Conservation (phyloP, 2,888 invertebrate genomes). For the Melieria omissa region DNA sequence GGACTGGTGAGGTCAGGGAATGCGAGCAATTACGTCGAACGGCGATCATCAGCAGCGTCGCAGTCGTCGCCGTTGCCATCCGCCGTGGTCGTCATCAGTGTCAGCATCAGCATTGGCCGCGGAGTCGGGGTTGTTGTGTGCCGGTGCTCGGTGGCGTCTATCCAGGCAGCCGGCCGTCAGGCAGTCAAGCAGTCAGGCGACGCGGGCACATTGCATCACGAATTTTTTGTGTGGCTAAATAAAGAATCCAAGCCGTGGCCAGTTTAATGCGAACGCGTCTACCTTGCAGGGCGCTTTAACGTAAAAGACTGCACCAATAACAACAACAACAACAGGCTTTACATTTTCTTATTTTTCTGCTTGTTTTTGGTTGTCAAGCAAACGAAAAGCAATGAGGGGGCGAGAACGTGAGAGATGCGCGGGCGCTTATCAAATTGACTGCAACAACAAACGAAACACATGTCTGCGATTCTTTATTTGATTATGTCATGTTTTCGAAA, state of each 20-base stretch:
- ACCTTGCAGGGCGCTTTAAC: not conserved
- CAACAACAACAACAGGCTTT: not conserved
- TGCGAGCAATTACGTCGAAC: too few species aligned
- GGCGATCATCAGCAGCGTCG: not conserved
- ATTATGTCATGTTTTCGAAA: constrained; percentile 34
- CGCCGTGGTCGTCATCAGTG: constrained; percentile 20
- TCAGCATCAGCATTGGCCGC: constrained; percentile 19
- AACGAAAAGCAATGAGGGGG: too few species aligned
- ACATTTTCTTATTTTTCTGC: too few species aligned
- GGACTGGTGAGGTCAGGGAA: too few species aligned
- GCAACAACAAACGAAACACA: constrained; percentile 40
- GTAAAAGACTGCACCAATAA: not conserved
- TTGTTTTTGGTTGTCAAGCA: too few species aligned
- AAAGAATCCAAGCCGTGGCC: constrained; percentile 46
- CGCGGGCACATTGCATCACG: constrained; percentile 44
- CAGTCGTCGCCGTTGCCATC: not conserved
- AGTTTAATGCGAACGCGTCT: constrained; percentile 1
- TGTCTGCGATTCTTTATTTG: constrained; percentile 47
- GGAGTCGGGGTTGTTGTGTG: not conserved
- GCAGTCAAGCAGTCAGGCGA: not conserved
- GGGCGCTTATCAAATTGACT: not conserved
- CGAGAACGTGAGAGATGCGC: too few species aligned
- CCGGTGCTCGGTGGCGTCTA: not conserved
- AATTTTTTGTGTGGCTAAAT: constrained; percentile 43
- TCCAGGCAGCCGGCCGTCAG: not conserved